Evolutionary conservation across 2,888 invertebrate genomes (phyloP), one percentile per base, ranked within the genome.

Genomic region (Anthoptus insignis): DNA sequence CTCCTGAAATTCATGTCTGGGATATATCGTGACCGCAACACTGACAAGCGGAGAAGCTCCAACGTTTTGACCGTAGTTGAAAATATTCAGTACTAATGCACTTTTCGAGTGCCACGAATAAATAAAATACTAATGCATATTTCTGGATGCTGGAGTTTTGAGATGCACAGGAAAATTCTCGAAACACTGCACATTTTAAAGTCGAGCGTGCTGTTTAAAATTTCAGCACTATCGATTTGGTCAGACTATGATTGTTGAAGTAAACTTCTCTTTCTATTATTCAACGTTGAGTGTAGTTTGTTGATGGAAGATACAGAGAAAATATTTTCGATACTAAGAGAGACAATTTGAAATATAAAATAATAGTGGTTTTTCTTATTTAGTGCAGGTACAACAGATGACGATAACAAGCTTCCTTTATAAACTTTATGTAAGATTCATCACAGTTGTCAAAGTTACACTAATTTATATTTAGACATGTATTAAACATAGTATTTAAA

Each of bases 91-190:
- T 81, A 81, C 83, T 87, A 88, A 89, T 88, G 86, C 85, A 83
- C 87, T 88, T 84, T 82, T 81, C 78, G 77, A 73, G 78, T 82
- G 77, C 82, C 84, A 81, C 84, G 83, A 81, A 85, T 88, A 87
- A 89, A 87, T 87, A 87, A 89, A 88, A 88, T 84, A 84, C 83
- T 88, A 89, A 89, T 88, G 88, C 87, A 87, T 83, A 68, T 82
- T 79, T 75, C 78, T 56, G 63, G 45, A 45, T 49, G 61, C 61
- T 60, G 61, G 61, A 53, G 22, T 61, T 61, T 61, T 53, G 54
- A 61, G 56, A 19, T 54, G 45, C 45, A 29, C 27, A 27, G 54
- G 37, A 56, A 63, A 54, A 37, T 63, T 56, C 34, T 54, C 14
- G 32, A 34, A 61, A 52, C 27, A 53, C 54, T 54, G 54, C 63